Evolutionary conservation across 2,113 vertebrate species (phyloP).

Genomic region (Cacatua alba): DNA sequence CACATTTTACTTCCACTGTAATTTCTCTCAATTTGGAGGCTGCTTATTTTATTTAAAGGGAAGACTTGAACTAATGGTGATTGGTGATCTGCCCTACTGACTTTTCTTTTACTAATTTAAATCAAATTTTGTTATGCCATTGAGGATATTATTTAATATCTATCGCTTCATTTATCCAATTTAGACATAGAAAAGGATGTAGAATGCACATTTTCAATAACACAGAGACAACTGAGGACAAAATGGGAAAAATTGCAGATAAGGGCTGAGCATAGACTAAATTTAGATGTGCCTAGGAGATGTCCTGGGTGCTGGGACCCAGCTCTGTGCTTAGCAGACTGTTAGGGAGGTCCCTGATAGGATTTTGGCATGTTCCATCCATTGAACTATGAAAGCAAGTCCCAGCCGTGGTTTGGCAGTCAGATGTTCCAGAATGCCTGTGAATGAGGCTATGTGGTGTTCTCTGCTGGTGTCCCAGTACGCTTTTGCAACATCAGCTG

Average conservation of each 20-base stretch:
- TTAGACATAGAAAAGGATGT: background rate
- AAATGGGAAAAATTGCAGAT: background rate
- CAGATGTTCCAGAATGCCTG: background rate
- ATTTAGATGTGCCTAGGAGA: background rate
- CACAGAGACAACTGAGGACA: background rate
- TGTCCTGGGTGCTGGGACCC: background rate
- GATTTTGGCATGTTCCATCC: background rate
- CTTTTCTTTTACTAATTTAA: conserved; percentile 2
- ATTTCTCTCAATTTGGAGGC: conserved; percentile 52
- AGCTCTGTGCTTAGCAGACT: background rate
- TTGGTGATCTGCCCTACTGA: conserved; percentile 23
- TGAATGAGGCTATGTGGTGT: background rate
- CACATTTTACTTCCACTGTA: conserved; percentile 20
- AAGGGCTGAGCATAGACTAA: background rate
- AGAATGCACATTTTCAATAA: background rate
- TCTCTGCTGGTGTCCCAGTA: background rate
- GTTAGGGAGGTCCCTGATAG: background rate
- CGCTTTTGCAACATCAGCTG: background rate
- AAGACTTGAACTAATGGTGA: conserved; percentile 42
- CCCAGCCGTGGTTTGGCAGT: background rate
- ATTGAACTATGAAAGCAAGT: background rate
- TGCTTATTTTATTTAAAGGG: conserved; percentile 44
- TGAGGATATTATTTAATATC: conserved; percentile 18
- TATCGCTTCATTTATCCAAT: conserved; percentile 22
- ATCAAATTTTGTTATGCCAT: background rate